phyloP scores from a whole-genome alignment of 2,113 vertebrate genomes.

The Phylloscopus trochiloides region DNA sequence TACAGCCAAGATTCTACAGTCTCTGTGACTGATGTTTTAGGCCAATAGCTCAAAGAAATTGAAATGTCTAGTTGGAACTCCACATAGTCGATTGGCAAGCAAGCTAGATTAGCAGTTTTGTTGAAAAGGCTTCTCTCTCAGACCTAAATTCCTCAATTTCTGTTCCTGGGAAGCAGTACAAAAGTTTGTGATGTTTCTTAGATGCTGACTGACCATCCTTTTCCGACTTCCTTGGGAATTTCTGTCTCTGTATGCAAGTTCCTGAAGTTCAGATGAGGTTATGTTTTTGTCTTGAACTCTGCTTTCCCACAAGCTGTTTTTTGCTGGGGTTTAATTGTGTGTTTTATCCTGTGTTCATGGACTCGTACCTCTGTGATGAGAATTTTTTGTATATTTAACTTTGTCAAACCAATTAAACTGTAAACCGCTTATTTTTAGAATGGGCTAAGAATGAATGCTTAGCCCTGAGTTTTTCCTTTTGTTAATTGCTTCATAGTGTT shows the following conservation, averaged over 20 bases:
- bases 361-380: not conserved
- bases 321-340: not conserved
- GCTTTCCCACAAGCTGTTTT: conserved; percentile 20
- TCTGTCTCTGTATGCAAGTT: conserved; percentile 11
- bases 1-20: not conserved
- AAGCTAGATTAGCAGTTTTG: not conserved
- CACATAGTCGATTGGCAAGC: not conserved
- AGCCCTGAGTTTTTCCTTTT: not conserved
- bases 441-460: not conserved
- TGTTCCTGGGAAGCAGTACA: conserved; percentile 39
- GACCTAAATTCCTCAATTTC: not conserved
- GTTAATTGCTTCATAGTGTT: not conserved
- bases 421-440: conserved; percentile 25
- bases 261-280: conserved; percentile 51
- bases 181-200: conserved; percentile 20
- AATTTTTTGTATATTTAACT: conserved; percentile 9
- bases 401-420: not conserved
- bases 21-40: not conserved
- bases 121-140: conserved; percentile 10
- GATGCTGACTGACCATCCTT: conserved; percentile 5
- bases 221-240: conserved; percentile 23
- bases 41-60: not conserved
- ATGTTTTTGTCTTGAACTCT: conserved; percentile 30
- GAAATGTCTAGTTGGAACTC: not conserved
- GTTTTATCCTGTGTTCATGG: not conserved